phyloP scores from a whole-genome alignment of 2,797 vertebrate species.

The Brachymystax lenok region DNA sequence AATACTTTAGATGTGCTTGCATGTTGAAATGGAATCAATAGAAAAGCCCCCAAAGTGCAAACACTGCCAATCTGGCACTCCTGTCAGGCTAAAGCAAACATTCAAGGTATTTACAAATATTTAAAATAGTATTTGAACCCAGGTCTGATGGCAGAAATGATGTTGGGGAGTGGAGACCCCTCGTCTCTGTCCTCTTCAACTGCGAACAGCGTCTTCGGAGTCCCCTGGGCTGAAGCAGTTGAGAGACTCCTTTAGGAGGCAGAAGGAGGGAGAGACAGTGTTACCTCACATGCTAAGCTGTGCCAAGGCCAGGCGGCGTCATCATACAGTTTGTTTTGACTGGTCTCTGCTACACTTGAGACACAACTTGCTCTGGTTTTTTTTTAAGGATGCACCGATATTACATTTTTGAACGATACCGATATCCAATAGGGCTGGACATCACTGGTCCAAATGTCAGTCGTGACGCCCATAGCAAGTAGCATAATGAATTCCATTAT shows the following conservation, averaged over 20 bases:
- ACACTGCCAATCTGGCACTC: background rate
- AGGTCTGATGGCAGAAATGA: constrained; percentile 3
- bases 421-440: too few relatives aligned
- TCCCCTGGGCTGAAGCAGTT: constrained; percentile 56
- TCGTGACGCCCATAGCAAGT: too few relatives aligned
- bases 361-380: background rate
- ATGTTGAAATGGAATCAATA: background rate
- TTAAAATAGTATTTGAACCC: background rate
- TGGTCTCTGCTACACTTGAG: constrained; percentile 29
- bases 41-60: background rate
- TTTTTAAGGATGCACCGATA: too few relatives aligned
- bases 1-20: background rate
- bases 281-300: constrained; percentile 9
- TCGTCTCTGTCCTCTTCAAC: constrained; percentile 32
- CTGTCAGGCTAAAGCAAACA: background rate
- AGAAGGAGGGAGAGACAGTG: background rate
- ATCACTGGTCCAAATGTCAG: too few relatives aligned
- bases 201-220: constrained; percentile 33
- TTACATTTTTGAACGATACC: too few relatives aligned
- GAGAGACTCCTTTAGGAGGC: constrained; percentile 53
- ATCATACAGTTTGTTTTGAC: constrained; percentile 46
- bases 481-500: too few relatives aligned
- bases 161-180: background rate
- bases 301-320: constrained; percentile 1
- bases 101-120: background rate